These are phyloP conservation scores for Megalopta genalis DNA, from an alignment of 1,140 invertebrate species.

Conservation along the genomic window DNA sequence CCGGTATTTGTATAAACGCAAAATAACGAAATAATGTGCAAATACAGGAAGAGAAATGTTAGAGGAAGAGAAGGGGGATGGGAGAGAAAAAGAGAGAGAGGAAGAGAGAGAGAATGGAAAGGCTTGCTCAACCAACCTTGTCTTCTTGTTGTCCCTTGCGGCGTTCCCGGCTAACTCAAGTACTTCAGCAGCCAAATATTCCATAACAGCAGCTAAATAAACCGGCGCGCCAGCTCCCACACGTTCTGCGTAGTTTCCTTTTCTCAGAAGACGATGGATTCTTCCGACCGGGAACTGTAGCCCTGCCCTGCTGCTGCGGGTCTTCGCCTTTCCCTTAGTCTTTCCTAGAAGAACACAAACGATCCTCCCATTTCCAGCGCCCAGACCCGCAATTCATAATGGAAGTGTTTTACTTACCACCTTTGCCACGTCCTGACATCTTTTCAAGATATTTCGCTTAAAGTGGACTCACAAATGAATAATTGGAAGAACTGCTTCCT, in stretches of 20 bases:
- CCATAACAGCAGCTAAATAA: slow-evolving; percentile 83
- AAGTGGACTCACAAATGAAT: neutral
- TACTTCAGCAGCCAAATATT: slow-evolving; percentile 84
- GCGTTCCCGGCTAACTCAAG: slow-evolving; percentile 82
- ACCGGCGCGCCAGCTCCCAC: slow-evolving; percentile 84
- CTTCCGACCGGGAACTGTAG: slow-evolving; percentile 85
- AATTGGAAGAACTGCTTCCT: slow-evolving; percentile 5
- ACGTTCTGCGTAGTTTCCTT: slow-evolving; percentile 84
- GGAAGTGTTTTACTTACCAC: slow-evolving; percentile 54
- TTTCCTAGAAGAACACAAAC: slow-evolving; percentile 72
- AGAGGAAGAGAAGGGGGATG: neutral
- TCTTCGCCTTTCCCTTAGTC: slow-evolving; percentile 81
- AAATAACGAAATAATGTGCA: neutral
- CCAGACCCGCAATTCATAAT: neutral
- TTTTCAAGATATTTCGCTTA: slow-evolving; percentile 11
- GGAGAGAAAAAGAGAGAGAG: neutral
- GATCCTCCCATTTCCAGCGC: neutral
- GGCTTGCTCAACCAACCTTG: slow-evolving; percentile 67
- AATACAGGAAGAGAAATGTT: neutral
- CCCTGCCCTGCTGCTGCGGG: slow-evolving; percentile 84
- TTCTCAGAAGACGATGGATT: slow-evolving; percentile 83
- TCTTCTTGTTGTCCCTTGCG: slow-evolving; percentile 79
- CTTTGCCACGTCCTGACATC: slow-evolving; percentile 70
- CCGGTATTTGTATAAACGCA: neutral
- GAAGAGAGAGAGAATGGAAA: slow-evolving; percentile 16